phyloP scores from a whole-genome alignment of 2,888 invertebrate species.

The Tachina lurida region DNA sequence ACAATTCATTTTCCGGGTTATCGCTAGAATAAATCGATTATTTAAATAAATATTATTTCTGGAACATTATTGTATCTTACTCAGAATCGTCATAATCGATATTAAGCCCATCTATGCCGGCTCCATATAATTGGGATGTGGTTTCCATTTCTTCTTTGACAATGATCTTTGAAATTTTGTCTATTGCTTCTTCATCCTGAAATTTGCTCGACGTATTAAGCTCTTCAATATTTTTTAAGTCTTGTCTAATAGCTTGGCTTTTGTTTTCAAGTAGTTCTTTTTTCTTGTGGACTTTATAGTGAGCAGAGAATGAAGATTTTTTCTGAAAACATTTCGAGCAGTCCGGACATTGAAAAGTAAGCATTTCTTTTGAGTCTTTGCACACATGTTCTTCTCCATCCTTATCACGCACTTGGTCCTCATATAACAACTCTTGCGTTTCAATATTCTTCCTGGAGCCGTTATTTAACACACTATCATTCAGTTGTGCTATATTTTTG shows the following conservation, averaged over 20 bases:
- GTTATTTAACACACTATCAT: background rate
- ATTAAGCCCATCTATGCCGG: constrained; percentile 48
- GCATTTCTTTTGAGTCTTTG: constrained; percentile 13
- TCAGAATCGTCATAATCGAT: constrained; percentile 52
- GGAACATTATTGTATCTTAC: constrained; percentile 35
- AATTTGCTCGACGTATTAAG: background rate
- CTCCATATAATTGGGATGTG: constrained; percentile 49
- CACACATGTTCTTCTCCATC: background rate
- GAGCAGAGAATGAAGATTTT: constrained; percentile 83
- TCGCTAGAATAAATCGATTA: constrained; percentile 8
- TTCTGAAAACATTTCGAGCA: constrained; percentile 83
- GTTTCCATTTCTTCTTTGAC: constrained; percentile 61
- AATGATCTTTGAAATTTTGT: constrained; percentile 15
- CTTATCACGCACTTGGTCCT: background rate
- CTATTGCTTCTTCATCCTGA: background rate
- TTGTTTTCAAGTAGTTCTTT: constrained; percentile 27
- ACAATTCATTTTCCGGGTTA: constrained; percentile 28
- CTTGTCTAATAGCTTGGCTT: background rate
- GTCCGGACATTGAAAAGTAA: constrained; percentile 81
- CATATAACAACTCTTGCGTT: background rate
- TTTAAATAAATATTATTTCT: background rate
- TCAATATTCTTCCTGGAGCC: constrained; percentile 5
- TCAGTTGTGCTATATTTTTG: background rate
- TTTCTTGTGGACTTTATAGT: constrained; percentile 81
- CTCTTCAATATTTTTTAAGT: background rate